A percentile compares a stretch with the other conserved stretches of the same genome.
Evolutionary conservation across 2,888 invertebrate species (phyloP).

Genomic region (Melipona beecheii): DNA sequence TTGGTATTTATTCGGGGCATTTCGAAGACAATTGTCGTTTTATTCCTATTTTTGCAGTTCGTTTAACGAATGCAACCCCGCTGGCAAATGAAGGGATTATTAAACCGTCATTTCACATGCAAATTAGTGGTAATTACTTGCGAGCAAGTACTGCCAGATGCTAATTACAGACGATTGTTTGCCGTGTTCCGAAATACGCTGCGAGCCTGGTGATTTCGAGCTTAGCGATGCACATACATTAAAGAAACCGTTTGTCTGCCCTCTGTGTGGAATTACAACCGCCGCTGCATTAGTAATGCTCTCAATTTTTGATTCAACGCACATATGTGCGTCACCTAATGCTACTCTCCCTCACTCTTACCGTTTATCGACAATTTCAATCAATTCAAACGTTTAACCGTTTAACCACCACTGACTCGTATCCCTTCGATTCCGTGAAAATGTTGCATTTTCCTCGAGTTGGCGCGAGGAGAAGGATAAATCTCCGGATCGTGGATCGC

Average conservation of each 20-base stretch:
- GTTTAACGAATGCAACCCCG: not conserved
- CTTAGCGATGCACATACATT: not conserved
- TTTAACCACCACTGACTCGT: no score
- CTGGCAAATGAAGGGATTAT: not conserved
- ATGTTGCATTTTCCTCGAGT: not conserved
- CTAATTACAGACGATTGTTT: constrained; percentile 21
- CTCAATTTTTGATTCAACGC: not conserved
- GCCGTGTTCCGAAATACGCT: constrained; percentile 13
- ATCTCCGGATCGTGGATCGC: not conserved
- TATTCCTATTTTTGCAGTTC: no score
- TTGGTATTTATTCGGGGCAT: not conserved
- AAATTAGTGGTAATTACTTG: constrained; percentile 16
- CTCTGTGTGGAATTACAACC: not conserved
- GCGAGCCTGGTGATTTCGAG: constrained; percentile 3
- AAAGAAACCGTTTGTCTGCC: not conserved
- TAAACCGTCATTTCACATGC: constrained; percentile 1
- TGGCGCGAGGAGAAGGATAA: not conserved
- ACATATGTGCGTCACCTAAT: not conserved
- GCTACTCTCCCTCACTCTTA: not conserved
- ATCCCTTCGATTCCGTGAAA: no score
- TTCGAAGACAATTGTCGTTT: not conserved
- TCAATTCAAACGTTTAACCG: no score
- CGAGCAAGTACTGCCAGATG: constrained; percentile 1
- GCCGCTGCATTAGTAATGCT: not conserved
- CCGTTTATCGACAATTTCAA: no score